Evolutionary conservation across 2,888 invertebrate genomes (phyloP), one percentile per base, ranked within the genome.

Genomic region (Panorpa germanica): DNA sequence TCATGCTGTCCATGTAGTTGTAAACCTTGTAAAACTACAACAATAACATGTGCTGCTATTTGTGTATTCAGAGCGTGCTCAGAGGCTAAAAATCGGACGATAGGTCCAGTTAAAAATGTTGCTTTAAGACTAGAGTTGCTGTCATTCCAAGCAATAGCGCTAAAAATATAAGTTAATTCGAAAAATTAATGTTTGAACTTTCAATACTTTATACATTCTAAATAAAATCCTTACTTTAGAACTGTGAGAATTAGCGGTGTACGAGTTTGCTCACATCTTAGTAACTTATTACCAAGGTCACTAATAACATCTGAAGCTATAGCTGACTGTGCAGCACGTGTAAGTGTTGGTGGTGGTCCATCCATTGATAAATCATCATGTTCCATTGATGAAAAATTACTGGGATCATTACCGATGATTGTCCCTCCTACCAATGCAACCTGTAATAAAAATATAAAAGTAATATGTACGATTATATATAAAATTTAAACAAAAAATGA

Each of bases 1-100:
- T 90, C 90, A 49, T 90, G 88, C 46, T 88, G 82, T 0, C 91
- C 91, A 47, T 90, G 85, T 36, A 75, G 58, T 38, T 83, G 76
- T 36, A 91, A 61, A 27, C 83, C 86, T 39, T 70, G 70, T 34
- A 85, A 58, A 38, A 83, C 70, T 3, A 77, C 71, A 1, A 71
- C 69, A 52, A 86, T 72, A 26, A 83, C 72, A 41, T 77, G 70
- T 1, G 65, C 60, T 2, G 76, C 76, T 51, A 74, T 67, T 38
- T 65, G 68, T 37, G 64, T 64, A 39, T 61, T 70, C 40, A 78
- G 52, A 43, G 65, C 60, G 42, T 63, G 63, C 42, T 70, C 69
- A 2, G 58, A 50, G 21, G 71, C 65, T 35, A 82, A 54, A 43
- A 68, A 70, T 38, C 67, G 65, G 29, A 71, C 64, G 39, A 83